Evolutionary conservation across 2,888 invertebrate species (phyloP).

Genomic region (Ganaspis brasiliensis): DNA sequence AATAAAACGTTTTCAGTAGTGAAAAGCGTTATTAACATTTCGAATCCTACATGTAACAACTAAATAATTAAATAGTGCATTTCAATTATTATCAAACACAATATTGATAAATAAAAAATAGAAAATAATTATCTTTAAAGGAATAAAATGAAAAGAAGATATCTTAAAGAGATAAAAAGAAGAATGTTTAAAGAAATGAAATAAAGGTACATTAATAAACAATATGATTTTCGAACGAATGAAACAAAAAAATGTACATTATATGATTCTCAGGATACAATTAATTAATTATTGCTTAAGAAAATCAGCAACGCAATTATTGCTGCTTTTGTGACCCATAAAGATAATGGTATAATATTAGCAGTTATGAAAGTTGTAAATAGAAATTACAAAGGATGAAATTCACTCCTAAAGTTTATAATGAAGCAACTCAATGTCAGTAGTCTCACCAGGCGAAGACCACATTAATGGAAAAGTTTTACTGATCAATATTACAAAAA

Average conservation of each 20-base stretch:
- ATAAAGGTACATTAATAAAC: no score
- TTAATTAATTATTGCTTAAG: neutral
- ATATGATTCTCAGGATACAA: no score
- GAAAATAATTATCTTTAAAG: no score
- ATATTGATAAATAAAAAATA: no score
- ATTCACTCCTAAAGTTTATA: constrained; percentile 12
- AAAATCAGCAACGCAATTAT: neutral
- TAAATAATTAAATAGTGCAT: neutral
- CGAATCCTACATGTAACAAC: no score
- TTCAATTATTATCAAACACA: no score
- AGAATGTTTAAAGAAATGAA: no score
- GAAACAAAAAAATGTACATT: no score
- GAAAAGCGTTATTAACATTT: neutral
- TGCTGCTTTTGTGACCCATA: neutral
- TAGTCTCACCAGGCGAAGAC: neutral
- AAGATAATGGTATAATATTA: neutral
- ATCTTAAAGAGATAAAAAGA: no score
- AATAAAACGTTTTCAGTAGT: constrained; percentile 6
- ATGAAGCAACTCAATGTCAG: constrained; percentile 15
- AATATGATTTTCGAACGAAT: neutral
- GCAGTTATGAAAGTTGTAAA: constrained; percentile 7
- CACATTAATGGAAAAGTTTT: constrained; percentile 11
- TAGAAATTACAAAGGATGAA: constrained; percentile 15
- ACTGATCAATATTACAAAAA: neutral
- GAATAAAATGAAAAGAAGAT: no score